Evolutionary conservation across 2,888 invertebrate species (phyloP).

Genomic region (Tridacna gigas): DNA sequence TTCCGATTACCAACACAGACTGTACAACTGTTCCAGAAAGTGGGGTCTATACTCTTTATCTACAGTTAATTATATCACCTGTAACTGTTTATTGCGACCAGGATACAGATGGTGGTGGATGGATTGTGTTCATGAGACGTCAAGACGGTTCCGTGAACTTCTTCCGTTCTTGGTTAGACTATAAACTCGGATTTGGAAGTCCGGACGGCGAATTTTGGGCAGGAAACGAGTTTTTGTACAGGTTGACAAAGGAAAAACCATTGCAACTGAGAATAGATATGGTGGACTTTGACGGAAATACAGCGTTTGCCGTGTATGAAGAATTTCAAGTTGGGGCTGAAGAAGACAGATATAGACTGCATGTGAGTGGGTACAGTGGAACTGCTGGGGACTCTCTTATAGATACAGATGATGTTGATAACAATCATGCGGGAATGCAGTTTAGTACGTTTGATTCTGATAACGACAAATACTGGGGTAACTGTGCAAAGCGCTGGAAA

Average conservation of each 20-base stretch:
- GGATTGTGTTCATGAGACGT: slow-evolving; percentile 10
- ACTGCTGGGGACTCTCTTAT: not conserved
- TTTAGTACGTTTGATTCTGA: not conserved
- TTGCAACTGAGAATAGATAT: slow-evolving; percentile 1
- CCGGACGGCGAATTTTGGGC: not conserved
- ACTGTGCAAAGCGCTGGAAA: not conserved
- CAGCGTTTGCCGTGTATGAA: not conserved
- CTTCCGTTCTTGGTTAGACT: not conserved
- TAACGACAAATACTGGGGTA: not conserved
- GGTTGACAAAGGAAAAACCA: not conserved
- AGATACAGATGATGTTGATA: not conserved
- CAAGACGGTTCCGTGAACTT: not conserved
- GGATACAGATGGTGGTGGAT: not conserved
- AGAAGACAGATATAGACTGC: not conserved
- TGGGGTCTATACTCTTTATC: too few species aligned
- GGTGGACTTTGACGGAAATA: slow-evolving; percentile 6
- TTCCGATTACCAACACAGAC: too few species aligned
- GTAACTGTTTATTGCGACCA: not conserved
- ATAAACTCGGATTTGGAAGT: slow-evolving; percentile 2
- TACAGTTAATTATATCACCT: too few species aligned
- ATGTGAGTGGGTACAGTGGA: not conserved
- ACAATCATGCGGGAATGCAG: not conserved
- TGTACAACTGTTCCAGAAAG: too few species aligned
- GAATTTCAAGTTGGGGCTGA: not conserved
- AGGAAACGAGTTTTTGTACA: not conserved